A percentile compares a stretch with the other conserved stretches of the same genome.
Conservation (phyloP, 1,140 invertebrate genomes). For the Tyrophagus putrescentiae region DNA sequence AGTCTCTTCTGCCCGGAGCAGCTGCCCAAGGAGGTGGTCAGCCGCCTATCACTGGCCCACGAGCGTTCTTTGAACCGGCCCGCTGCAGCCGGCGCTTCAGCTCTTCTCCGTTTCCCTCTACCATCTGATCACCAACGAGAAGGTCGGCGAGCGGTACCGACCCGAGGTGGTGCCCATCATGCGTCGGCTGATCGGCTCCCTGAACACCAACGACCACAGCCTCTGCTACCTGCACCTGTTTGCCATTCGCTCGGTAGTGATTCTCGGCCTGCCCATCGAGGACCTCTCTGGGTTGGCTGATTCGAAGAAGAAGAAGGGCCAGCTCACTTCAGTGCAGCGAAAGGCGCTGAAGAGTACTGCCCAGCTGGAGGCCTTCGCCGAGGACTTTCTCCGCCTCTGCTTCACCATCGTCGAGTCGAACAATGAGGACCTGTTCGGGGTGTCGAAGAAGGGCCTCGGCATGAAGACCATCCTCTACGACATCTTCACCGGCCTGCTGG, state of each 20-base stretch:
- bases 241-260: constrained; percentile 58
- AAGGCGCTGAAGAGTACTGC: constrained; percentile 60
- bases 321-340: constrained; percentile 59
- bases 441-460: background rate
- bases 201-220: constrained; percentile 71
- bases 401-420: constrained; percentile 50
- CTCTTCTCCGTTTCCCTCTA: background rate
- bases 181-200: constrained; percentile 62
- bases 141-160: constrained; percentile 25
- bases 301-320: constrained; percentile 45
- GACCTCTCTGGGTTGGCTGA: constrained; percentile 64
- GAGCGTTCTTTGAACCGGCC: constrained; percentile 76
- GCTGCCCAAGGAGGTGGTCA: constrained; percentile 56
- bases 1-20: constrained; percentile 42
- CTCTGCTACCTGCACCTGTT: constrained; percentile 70
- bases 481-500: background rate
- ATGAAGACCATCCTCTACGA: background rate
- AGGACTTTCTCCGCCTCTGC: constrained; percentile 63
- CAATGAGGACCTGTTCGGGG: constrained; percentile 18
- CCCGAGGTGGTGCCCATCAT: constrained; percentile 58
- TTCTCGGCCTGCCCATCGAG: constrained; percentile 56
- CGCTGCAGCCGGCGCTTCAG: constrained; percentile 42
- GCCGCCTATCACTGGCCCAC: constrained; percentile 56
- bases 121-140: background rate
- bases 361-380: constrained; percentile 69